Percentiles rank a stretch among this genome's conserved stretches.
phyloP scores from a whole-genome alignment of 2,888 invertebrate genomes.

The Agrilus mali region DNA sequence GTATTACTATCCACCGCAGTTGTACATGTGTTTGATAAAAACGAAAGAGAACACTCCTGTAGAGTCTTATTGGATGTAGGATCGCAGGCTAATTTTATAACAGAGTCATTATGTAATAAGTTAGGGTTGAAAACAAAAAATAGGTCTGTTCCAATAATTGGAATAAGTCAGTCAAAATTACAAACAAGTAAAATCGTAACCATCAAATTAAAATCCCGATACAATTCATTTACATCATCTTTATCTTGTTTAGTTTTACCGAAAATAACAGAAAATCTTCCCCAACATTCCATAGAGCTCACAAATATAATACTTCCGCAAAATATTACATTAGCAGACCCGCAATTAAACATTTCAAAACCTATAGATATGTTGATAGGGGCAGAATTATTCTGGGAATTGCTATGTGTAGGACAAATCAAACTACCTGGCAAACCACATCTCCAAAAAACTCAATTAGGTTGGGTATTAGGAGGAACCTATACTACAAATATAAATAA shows the following conservation, averaged over 20 bases:
- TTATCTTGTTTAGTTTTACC: conserved; percentile 4
- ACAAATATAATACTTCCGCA: no score
- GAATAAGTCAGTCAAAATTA: conserved; percentile 3
- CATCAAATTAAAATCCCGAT: conserved; percentile 3
- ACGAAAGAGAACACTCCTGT: neutral
- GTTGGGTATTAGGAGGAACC: conserved; percentile 11
- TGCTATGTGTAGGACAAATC: no score
- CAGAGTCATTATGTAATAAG: conserved; percentile 1
- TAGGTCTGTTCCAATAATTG: conserved; percentile 3
- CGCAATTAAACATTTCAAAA: no score
- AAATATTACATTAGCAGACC: no score
- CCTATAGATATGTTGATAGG: no score
- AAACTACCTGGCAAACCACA: conserved; percentile 6
- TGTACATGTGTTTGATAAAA: no score
- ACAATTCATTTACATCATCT: neutral
- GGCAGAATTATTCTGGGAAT: no score
- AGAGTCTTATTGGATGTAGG: conserved; percentile 7
- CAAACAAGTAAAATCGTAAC: no score
- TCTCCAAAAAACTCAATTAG: conserved; percentile 10
- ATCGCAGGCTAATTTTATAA: conserved; percentile 7
- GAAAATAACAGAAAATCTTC: no score
- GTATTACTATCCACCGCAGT: no score
- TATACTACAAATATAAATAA: neutral
- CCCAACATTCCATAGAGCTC: no score
- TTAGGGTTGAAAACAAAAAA: neutral